Base-by-base conservation (phyloP, 2,888 invertebrate species). In the Diarsia rubi region DNA sequence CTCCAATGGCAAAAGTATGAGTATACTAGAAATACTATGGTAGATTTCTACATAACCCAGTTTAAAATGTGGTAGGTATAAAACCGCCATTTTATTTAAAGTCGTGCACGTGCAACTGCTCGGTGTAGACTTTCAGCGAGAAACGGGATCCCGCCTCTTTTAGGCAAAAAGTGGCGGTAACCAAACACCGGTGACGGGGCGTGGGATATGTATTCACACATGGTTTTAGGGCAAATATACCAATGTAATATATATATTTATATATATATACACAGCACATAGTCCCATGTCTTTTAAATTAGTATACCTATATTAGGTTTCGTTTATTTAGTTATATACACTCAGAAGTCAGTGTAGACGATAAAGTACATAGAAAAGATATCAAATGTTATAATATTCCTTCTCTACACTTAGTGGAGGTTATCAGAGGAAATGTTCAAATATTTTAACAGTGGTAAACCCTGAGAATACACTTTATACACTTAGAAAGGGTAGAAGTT, bases 111-210 rank as follows among this genome's bases (percentile, higher is more conserved):
- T 95, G 95, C 95, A 95, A 88, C 86, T 86, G 81, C 77, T 82
- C 91, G 95, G 96, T 95, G 94, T 96, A 94, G 92, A 91, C 92
- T 96, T 96, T 95, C 96, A 94, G 94, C 88, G 81, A 88, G 94
- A 93, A 94, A 94, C 91, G 91, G 90, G 91, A 94, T 92, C 93
- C 95, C 95, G 94, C 96, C 95, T 93, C 91, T 93, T 93, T 90
- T 90, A 90, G 92, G 92, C 93, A 94, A 87, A 84, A 87, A 82
- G 89, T 83, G 82, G 37, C 87, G 84, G 95, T 93, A 95, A 95
- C 92, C 84, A 73, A 90, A 96, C 92, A 95, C 94, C 92, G 24
- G 57, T 66, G 63, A 70, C 89, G 91, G 89, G 89, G 86, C 89
- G 88, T 90, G 87, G 84, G 86, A 86, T 79, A 81, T 78, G 57